These are phyloP conservation scores for Opisthograptis luteolata DNA, from an alignment of 2,888 invertebrate species.

Conservation along the genomic window DNA sequence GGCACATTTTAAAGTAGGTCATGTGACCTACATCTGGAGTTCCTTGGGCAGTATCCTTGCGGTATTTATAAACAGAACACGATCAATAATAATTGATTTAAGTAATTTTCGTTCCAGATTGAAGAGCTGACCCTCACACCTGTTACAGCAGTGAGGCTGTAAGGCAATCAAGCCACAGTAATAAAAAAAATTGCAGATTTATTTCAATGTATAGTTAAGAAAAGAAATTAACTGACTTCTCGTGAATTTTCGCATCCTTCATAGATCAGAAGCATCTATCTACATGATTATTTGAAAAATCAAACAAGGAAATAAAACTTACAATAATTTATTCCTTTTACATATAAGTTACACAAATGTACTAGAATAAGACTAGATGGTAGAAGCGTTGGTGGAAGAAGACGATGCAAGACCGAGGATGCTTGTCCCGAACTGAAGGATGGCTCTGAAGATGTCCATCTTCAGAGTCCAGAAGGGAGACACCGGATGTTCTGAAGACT, in stretches of 20 bases:
- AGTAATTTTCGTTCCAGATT: slow-evolving; percentile 30
- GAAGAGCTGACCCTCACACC: slow-evolving; percentile 33
- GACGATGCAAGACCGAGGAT: slow-evolving; percentile 65
- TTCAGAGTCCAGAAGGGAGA: slow-evolving; percentile 67
- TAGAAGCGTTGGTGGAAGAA: slow-evolving; percentile 43
- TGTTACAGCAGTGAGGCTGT: slow-evolving; percentile 18
- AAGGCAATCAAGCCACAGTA: not conserved
- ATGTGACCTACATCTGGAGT: too few relatives aligned
- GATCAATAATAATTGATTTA: too few relatives aligned
- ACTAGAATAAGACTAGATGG: slow-evolving; percentile 33
- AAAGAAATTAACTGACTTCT: too few relatives aligned
- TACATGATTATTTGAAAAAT: too few relatives aligned
- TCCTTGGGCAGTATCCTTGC: too few relatives aligned
- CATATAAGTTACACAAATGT: slow-evolving; percentile 35
- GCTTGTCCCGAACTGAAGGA: slow-evolving; percentile 65
- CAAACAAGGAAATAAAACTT: not conserved
- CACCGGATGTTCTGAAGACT: slow-evolving; percentile 20
- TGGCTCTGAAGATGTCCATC: slow-evolving; percentile 64
- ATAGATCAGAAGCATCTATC: too few relatives aligned
- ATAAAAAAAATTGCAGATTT: not conserved
- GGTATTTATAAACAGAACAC: too few relatives aligned
- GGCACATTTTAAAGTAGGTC: too few relatives aligned
- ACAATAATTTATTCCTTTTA: slow-evolving; percentile 9
- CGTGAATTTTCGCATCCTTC: too few relatives aligned
- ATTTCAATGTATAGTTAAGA: too few relatives aligned